Base-by-base conservation (phyloP, 2,113 vertebrate genomes). In the Columba janthina region DNA sequence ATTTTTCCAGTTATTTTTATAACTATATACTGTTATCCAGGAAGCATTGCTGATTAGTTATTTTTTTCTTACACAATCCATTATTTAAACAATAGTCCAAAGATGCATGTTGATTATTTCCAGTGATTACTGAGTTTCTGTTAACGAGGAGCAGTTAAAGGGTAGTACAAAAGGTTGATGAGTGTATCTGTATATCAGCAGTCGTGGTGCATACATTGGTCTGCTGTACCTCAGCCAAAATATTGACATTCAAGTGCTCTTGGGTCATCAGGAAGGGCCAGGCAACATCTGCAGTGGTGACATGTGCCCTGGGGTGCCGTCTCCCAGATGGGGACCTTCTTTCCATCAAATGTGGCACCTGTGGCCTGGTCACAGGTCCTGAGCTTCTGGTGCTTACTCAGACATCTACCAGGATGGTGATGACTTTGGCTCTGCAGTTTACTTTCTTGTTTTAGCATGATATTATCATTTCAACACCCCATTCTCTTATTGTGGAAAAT, bases 61-160 rank as follows among this genome's bases (percentile, higher is more conserved):
- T 29, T 56, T 92, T 80, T 82, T 82, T 54, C 18, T 83, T 69
- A 71, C 36, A 61, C 5, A 69, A 56, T 15, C n/a, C 21, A n/a
- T 93, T 91, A 83, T 88, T 89, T 82, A 73, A 94, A 95, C 71
- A 91, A 79, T 40, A 85, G 77, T 61, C 17, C 5, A 61, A 82
- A 72, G 66, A 31, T 36, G 16, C 8, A 22, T 10, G 40, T 29
- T 75, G 81, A 65, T 88, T 79, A 88, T 79, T 88, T 69, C n/a
- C 19, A 62, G 1, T 19, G 10, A 40, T 46, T 90, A 36, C 57
- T 48, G 57, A 85, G 36, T 36, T 11, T 82, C 16, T 12, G 29
- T 65, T 88, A 91, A 69, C 0, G 8, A 91, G 50, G 73, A 79
- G 22, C 21, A 15, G 31, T 14, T 74, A 74, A 73, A 79, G 12